These are phyloP conservation scores for Leptinotarsa tumamoca DNA, from an alignment of 2,888 invertebrate species.

Conservation along the genomic window DNA sequence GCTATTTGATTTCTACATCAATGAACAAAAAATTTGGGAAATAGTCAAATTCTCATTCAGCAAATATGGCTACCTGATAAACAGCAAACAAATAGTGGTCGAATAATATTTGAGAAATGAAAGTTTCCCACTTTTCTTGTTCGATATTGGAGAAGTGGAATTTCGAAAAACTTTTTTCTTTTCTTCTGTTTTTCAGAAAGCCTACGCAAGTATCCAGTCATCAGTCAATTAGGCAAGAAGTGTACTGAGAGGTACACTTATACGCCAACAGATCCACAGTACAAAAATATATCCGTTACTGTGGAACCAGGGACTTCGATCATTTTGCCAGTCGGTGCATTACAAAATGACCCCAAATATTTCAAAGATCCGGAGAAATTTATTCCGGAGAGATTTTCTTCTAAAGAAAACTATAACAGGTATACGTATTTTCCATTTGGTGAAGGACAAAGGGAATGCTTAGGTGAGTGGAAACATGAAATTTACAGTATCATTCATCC, in stretches of 20 bases:
- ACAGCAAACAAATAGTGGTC: too few relatives aligned
- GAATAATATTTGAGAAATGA: too few relatives aligned
- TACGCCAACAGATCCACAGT: conserved; percentile 44
- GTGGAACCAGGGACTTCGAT: conserved; percentile 59
- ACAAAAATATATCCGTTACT: conserved; percentile 44
- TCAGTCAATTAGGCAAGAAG: conserved; percentile 37
- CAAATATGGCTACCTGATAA: too few relatives aligned
- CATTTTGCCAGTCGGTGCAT: conserved; percentile 56
- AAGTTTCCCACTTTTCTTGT: too few relatives aligned
- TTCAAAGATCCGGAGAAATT: conserved; percentile 63
- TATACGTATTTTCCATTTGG: conserved; percentile 58
- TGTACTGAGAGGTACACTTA: conserved; percentile 54
- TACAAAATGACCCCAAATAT: conserved; percentile 63
- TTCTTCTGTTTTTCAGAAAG: conserved; percentile 43
- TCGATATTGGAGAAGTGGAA: too few relatives aligned
- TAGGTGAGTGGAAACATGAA: conserved; percentile 49
- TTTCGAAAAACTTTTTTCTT: conserved; percentile 6
- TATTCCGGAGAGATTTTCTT: conserved; percentile 63
- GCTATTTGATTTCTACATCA: too few relatives aligned
- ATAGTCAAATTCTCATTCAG: too few relatives aligned
- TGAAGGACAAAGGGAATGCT: conserved; percentile 58
- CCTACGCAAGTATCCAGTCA: conserved; percentile 46
- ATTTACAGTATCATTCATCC: too few relatives aligned
- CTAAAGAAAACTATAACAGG: conserved; percentile 52
- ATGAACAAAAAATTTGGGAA: too few relatives aligned